Evolutionary conservation across 1,140 invertebrate species (phyloP), one percentile per base, ranked within the genome.

Genomic region (Stratiolaelaps scimitus): DNA sequence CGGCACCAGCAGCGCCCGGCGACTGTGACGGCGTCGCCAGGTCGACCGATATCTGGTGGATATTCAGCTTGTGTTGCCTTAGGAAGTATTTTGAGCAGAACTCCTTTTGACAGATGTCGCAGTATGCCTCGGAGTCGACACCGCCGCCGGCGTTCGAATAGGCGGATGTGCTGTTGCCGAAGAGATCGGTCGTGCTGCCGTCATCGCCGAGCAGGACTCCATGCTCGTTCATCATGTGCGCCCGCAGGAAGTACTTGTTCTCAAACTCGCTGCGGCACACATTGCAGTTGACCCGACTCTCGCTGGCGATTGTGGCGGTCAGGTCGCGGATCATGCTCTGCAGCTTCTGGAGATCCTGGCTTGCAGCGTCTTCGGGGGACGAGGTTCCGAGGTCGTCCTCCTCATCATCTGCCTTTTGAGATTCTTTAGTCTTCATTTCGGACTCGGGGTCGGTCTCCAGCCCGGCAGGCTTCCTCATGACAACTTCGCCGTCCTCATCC

Each of bases 311-410:
- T 19, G 67, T 68, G 20, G 71, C 84, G 72, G 91, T 92, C 56
- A 92, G 74, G 75, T 92, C 89, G 60, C 88, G 80, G 69, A 93
- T 87, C 89, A 92, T 92, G 0, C 86, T 86, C 74, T 93, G 89
- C 20, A 92, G 76, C 73, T 91, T 90, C 69, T 89, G 84, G 5
- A 92, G 76, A 71, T 90, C 88, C 72, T 88, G 85, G 68, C 73
- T 73, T 64, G 73, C 69, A 53, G 68, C 66, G 45, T 70, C 72
- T 68, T 69, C 71, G 53, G 65, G 64, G 43, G 45, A 69, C 30
- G 56, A 20, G 19, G 17, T 47, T 30, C 64, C 20, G 15, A 20
- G 28, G 20, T 64, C 26, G 26, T 19, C 47, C 64, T 67, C 43
- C 40, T 34, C 56, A 40, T 65, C 48, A 68, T 64, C 34, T 43